A percentile compares a stretch with the other conserved stretches of the same genome.
Conservation (phyloP, 2,113 vertebrate species). For the Bufo gargarizans region DNA sequence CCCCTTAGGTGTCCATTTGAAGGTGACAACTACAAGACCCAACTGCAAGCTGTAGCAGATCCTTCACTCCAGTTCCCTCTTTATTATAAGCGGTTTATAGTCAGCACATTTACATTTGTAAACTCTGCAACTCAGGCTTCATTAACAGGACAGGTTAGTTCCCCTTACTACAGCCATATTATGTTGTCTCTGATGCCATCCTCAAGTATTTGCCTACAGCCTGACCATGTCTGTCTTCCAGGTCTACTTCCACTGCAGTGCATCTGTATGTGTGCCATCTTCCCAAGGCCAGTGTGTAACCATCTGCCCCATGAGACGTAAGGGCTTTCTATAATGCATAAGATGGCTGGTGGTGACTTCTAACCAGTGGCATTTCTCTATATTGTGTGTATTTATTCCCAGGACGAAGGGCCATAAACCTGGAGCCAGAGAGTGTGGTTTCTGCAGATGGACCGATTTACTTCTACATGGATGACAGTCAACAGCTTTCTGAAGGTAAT, state of each 20-base stretch:
- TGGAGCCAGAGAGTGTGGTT: background rate
- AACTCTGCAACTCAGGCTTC: slow-evolving; percentile 45
- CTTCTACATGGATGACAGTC: background rate
- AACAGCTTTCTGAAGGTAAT: slow-evolving; percentile 1
- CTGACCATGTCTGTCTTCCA: background rate
- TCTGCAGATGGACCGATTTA: slow-evolving; percentile 6
- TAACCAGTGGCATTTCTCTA: background rate
- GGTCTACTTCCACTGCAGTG: slow-evolving; percentile 55
- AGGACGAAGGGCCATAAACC: slow-evolving; percentile 11
- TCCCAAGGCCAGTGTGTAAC: background rate
- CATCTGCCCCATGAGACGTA: slow-evolving; percentile 19
- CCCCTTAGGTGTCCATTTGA: slow-evolving; percentile 67
- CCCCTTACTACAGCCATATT: background rate
- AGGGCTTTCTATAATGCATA: background rate
- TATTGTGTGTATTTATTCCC: background rate
- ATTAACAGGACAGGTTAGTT: slow-evolving; percentile 66
- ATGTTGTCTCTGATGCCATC: too few relatives aligned
- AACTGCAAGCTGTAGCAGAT: slow-evolving; percentile 44
- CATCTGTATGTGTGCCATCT: slow-evolving; percentile 14
- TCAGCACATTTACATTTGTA: slow-evolving; percentile 69
- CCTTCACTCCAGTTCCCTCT: slow-evolving; percentile 60
- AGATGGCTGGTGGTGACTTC: too few relatives aligned
- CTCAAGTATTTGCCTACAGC: too few relatives aligned
- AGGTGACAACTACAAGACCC: slow-evolving; percentile 72
- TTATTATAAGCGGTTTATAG: slow-evolving; percentile 67